phyloP scores from a whole-genome alignment of 2,797 vertebrate genomes.

The Eospalax fontanierii region DNA sequence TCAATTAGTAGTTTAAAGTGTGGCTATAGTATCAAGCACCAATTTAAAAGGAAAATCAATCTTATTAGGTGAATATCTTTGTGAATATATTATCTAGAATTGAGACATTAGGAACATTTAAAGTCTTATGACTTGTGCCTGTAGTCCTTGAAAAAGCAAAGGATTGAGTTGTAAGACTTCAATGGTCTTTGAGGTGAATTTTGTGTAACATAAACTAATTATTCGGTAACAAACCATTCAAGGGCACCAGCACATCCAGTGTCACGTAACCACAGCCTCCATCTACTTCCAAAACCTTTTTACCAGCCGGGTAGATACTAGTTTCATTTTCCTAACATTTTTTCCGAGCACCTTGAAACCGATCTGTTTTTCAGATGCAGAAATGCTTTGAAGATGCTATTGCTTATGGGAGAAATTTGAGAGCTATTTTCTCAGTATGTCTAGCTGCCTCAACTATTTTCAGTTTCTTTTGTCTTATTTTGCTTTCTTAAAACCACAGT shows the following conservation, averaged over 20 bases:
- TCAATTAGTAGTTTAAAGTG: conserved; percentile 24
- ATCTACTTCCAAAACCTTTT: not conserved
- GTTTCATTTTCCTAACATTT: not conserved
- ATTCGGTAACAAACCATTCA: not conserved
- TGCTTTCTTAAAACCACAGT: conserved; percentile 17
- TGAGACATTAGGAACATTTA: not conserved
- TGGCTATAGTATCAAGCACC: not conserved
- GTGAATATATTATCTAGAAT: conserved; percentile 27
- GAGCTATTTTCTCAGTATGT: not conserved
- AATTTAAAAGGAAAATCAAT: not conserved
- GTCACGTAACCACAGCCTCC: fast-evolving
- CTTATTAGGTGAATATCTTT: not conserved
- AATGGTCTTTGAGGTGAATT: not conserved
- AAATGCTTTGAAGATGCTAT: not conserved
- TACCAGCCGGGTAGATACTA: too few species aligned
- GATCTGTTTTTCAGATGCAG: not conserved
- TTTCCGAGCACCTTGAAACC: not conserved
- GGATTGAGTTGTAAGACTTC: not conserved
- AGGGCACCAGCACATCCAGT: not conserved
- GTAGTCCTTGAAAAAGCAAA: conserved; percentile 19
- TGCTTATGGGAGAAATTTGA: not conserved
- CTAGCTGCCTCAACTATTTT: not conserved
- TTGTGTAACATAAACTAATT: not conserved
- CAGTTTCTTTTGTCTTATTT: not conserved
- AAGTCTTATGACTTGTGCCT: not conserved